Conservation (phyloP, 2,113 vertebrate genomes). For the Lasiurus cinereus region DNA sequence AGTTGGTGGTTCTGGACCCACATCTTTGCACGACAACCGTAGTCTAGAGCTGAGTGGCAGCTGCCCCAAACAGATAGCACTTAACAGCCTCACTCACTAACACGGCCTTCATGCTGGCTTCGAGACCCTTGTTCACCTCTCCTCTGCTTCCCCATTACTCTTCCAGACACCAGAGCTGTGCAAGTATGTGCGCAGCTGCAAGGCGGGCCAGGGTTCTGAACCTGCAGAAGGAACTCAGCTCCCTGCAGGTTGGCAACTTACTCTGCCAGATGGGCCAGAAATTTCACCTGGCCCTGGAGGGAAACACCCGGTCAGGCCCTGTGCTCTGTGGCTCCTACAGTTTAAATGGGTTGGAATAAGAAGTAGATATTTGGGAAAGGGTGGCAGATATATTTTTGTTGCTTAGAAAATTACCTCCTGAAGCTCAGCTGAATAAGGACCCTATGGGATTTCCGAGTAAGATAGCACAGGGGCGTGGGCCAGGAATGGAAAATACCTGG, state of each 20-base stretch:
- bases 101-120: not conserved
- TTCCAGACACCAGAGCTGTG: not conserved
- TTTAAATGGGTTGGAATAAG: slow-evolving; percentile 24
- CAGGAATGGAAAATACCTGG: not conserved
- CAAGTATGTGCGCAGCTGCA: not conserved
- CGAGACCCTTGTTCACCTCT: not conserved
- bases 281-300: not conserved
- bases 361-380: not conserved
- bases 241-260: not conserved
- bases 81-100: not conserved
- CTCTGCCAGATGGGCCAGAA: not conserved
- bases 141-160: not conserved
- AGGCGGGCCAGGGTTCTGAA: not conserved
- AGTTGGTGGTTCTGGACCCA: not conserved
- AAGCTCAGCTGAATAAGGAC: not conserved
- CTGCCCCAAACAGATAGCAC: not conserved
- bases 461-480: not conserved
- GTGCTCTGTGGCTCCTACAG: not conserved
- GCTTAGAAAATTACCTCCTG: slow-evolving; percentile 33
- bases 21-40: not conserved
- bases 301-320: not conserved
- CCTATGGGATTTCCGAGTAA: not conserved
- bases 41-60: not conserved
- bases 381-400: not conserved
- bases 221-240: too few species aligned